Evolutionary conservation across 2,113 vertebrate species (phyloP), one percentile per base, ranked within the genome.

Genomic region (Calyptommatus sinebrachiatus): DNA sequence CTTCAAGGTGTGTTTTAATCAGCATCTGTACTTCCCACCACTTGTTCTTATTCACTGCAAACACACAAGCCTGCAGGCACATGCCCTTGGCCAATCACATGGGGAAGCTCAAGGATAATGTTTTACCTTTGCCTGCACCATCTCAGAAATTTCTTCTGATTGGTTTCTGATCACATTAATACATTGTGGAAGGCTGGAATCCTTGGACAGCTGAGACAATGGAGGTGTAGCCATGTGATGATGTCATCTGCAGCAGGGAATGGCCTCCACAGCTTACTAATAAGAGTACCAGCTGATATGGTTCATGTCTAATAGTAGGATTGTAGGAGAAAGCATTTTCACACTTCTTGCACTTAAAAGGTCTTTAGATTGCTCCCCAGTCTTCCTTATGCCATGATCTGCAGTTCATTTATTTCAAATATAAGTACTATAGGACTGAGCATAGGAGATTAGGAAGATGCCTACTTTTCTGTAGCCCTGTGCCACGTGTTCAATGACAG

Each of bases 41-140:
- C 86, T 83, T 88, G 83, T 89, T 91, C 83, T 87, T 86, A 91
- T 84, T 91, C 89, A 92, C 87, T 90, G 89, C 85, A 89, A 87
- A 90, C 87, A 87, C 77, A 88, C 87, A 77, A 90, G 84, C 84
- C 84, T 87, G 87, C 87, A 80, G n/a, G 81, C 83, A 83, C 10
- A 29, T 9, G 8, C 29, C 63, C 50, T 83, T 81, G 77, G 41
- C 63, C 53, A 72, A 82, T 90, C 88, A 89, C 85, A 85, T 86
- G 85, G 82, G 87, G 70, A 74, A 87, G 87, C 84, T 91, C 74
- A 91, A 86, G 88, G 69, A 76, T 82, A 83, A 82, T 84, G 35
- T 41, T 41, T 41, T 41, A 41, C 74, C 85, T 88, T 84, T 53
- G 67, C 88, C 78, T 82, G 48, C 83, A 71, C 83, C 73, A 24